Evolutionary conservation across 2,113 vertebrate genomes (phyloP).

Genomic region (Puffinus mauretanicus): DNA sequence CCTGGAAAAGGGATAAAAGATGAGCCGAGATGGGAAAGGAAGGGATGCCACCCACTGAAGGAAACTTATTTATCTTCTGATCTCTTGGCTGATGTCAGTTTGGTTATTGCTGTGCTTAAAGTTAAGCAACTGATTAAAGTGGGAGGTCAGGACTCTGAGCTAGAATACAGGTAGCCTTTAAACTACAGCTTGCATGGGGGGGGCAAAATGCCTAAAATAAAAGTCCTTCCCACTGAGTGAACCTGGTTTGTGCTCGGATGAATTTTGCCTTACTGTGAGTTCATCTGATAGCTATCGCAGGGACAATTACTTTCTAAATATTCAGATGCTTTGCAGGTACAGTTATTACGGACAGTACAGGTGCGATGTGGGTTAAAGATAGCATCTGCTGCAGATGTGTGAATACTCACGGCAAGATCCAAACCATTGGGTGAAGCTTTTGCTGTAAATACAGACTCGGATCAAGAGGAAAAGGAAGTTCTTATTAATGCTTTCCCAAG

Average conservation of each 20-base stretch:
- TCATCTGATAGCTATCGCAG: neutral
- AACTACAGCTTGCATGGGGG: neutral
- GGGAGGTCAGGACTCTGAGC: neutral
- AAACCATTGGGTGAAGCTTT: accelerated
- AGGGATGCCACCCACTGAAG: neutral
- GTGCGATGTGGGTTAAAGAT: neutral
- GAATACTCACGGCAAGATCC: neutral
- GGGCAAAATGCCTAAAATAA: neutral
- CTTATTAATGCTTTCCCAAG: neutral
- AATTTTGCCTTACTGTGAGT: neutral
- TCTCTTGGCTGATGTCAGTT: neutral
- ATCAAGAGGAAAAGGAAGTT: neutral
- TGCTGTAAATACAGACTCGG: neutral
- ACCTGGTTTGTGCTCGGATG: neutral
- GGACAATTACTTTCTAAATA: accelerated
- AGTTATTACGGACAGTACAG: neutral
- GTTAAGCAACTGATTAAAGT: neutral
- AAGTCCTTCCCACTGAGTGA: neutral
- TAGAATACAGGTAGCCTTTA: neutral
- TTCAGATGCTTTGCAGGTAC: neutral
- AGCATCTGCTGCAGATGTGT: neutral
- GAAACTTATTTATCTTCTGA: neutral
- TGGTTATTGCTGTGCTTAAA: neutral
- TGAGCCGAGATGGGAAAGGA: neutral
- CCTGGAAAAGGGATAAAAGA: neutral